A percentile compares a stretch with the other conserved stretches of the same genome.
Evolutionary conservation across 2,797 vertebrate genomes (phyloP).

Genomic region (Mus minutoides): DNA sequence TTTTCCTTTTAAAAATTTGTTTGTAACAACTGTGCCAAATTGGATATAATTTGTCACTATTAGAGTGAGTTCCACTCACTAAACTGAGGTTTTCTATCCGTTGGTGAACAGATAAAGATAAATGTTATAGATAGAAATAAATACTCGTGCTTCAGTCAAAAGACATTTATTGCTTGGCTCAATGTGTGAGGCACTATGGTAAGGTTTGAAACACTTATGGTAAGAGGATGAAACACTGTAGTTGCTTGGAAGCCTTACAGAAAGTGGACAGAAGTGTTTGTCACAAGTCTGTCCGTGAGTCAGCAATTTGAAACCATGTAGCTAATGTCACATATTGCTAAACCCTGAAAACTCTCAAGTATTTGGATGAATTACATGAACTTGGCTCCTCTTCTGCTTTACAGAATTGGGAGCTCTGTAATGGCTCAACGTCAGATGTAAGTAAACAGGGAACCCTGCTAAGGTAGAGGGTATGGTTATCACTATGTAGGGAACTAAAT

Average conservation of each 20-base stretch:
- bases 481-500: not conserved
- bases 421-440: not conserved
- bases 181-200: not conserved
- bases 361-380: not conserved
- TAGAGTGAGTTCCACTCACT: not conserved
- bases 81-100: not conserved
- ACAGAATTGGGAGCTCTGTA: not conserved
- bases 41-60: constrained; percentile 1
- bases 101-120: not conserved
- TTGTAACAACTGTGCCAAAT: constrained; percentile 12
- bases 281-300: constrained; percentile 25
- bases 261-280: constrained; percentile 4
- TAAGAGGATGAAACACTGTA: not conserved
- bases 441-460: not conserved
- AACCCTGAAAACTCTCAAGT: not conserved
- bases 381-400: not conserved
- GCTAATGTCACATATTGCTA: not conserved
- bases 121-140: not conserved
- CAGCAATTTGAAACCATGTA: not conserved
- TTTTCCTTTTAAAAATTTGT: constrained; percentile 22
- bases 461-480: not conserved
- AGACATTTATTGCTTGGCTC: constrained; percentile 8
- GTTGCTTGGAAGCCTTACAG: not conserved
- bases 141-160: not conserved
- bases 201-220: not conserved